phyloP scores from a whole-genome alignment of 2,113 vertebrate genomes.

The Nesoenas mayeri region DNA sequence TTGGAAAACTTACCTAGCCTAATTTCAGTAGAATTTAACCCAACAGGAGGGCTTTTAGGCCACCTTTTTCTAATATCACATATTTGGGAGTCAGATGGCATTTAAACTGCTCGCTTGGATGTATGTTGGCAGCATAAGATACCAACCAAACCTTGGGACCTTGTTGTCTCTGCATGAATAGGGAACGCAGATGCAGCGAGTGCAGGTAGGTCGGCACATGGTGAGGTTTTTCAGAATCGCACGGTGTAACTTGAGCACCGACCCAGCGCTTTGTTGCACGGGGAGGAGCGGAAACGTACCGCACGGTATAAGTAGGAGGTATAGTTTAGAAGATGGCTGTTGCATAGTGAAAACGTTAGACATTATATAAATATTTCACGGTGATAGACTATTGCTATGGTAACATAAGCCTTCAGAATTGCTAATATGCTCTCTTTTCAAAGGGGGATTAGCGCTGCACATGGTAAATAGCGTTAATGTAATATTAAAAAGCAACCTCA shows the following conservation, averaged over 20 bases:
- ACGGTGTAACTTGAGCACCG: fast-evolving
- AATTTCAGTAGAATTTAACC: not conserved
- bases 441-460: slow-evolving; percentile 26
- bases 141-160: fast-evolving
- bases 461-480: slow-evolving; percentile 38
- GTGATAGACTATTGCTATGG: slow-evolving; percentile 46
- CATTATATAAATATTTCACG: slow-evolving; percentile 60
- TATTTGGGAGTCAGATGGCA: not conserved
- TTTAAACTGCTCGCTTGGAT: fast-evolving
- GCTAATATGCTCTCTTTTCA: slow-evolving; percentile 10
- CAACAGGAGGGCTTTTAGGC: not conserved
- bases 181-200: fast-evolving
- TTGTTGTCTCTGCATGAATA: fast-evolving
- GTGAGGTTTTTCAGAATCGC: fast-evolving
- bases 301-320: not conserved
- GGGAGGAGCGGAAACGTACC: fast-evolving
- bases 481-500: slow-evolving; percentile 48
- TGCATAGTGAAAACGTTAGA: not conserved
- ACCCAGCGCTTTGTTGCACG: fast-evolving
- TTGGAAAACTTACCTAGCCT: not conserved
- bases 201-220: fast-evolving
- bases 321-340: not conserved
- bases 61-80: not conserved
- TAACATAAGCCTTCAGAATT: slow-evolving; percentile 45
- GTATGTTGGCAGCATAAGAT: fast-evolving